These are phyloP conservation scores for Beris morrisii DNA, from an alignment of 2,888 invertebrate species.

Conservation along the genomic window DNA sequence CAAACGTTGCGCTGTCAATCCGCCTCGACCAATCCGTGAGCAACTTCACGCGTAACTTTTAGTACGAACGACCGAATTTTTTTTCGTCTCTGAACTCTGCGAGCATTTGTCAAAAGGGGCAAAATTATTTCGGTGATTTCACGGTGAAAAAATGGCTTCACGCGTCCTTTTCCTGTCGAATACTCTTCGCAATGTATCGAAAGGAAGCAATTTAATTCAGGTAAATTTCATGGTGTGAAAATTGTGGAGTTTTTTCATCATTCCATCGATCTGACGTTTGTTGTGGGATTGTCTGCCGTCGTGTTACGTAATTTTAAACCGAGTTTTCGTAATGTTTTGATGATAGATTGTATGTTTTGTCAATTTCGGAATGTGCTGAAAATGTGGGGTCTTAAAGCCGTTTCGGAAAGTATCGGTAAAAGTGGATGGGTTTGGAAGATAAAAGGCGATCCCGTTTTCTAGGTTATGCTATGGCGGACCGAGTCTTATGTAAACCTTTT, in stretches of 20 bases:
- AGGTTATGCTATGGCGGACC: conserved; percentile 15
- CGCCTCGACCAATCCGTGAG: too few relatives aligned
- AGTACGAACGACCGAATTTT: too few relatives aligned
- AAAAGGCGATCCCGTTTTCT: neutral
- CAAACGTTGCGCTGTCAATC: too few relatives aligned
- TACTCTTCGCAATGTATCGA: conserved; percentile 50
- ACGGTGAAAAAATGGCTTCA: conserved; percentile 50
- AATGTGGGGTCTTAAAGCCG: neutral
- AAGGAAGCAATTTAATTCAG: conserved; percentile 50
- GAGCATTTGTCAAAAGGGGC: conserved; percentile 26
- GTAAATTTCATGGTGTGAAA: conserved; percentile 40
- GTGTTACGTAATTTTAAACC: conserved; percentile 52
- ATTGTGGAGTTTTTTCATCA: neutral
- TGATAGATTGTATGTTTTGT: neutral
- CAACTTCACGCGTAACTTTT: too few relatives aligned
- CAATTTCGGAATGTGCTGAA: neutral
- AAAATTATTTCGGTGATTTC: conserved; percentile 3
- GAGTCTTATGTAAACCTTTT: conserved; percentile 37
- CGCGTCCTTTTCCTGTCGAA: conserved; percentile 53
- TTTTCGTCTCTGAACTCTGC: too few relatives aligned
- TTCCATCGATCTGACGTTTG: neutral
- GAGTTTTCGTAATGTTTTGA: conserved; percentile 8
- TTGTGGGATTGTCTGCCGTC: neutral
- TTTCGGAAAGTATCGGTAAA: too few relatives aligned
- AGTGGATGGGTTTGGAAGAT: too few relatives aligned